Conservation (phyloP, 2,797 vertebrate genomes). For the Etheostoma perlongum region DNA sequence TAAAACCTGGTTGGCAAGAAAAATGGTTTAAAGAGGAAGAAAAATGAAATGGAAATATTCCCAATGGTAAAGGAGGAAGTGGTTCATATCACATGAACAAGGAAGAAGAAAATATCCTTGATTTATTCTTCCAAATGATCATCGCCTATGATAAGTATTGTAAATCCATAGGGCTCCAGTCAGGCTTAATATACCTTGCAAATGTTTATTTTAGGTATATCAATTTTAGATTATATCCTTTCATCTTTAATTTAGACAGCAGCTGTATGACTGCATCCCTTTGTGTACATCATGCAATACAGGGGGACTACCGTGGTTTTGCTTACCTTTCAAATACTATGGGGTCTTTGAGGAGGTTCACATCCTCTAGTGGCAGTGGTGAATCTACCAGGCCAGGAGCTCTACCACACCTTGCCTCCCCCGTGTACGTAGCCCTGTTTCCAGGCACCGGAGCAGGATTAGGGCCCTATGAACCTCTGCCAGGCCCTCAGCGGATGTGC, state of each 20-base stretch:
- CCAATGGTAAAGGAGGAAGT: background rate
- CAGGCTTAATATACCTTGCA: slow-evolving; percentile 26
- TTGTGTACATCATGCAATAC: slow-evolving; percentile 33
- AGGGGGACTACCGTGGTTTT: slow-evolving; percentile 26
- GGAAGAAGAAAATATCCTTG: slow-evolving; percentile 16
- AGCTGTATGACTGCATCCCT: slow-evolving; percentile 36
- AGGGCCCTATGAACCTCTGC: slow-evolving; percentile 71
- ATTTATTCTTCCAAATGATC: slow-evolving; percentile 25
- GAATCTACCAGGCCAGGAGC: slow-evolving; percentile 47
- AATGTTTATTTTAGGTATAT: slow-evolving; percentile 27
- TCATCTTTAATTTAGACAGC: slow-evolving; percentile 16
- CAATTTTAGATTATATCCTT: slow-evolving; percentile 15
- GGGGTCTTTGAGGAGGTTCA: slow-evolving; percentile 36
- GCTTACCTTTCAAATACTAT: slow-evolving; percentile 44
- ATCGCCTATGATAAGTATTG: slow-evolving; percentile 17
- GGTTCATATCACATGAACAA: slow-evolving; percentile 29
- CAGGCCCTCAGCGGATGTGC: slow-evolving; percentile 66
- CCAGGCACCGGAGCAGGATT: slow-evolving; percentile 57
- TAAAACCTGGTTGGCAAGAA: background rate
- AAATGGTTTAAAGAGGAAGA: slow-evolving; percentile 13
- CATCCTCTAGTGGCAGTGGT: slow-evolving; percentile 50
- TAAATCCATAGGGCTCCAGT: slow-evolving; percentile 17
- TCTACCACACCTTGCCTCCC: slow-evolving; percentile 54
- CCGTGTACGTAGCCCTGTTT: slow-evolving; percentile 31
- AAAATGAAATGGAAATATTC: slow-evolving; percentile 13